Percentiles rank a stretch among this genome's conserved stretches.
Evolutionary conservation across 2,113 vertebrate genomes (phyloP).

Genomic region (Cichladusa arquata): DNA sequence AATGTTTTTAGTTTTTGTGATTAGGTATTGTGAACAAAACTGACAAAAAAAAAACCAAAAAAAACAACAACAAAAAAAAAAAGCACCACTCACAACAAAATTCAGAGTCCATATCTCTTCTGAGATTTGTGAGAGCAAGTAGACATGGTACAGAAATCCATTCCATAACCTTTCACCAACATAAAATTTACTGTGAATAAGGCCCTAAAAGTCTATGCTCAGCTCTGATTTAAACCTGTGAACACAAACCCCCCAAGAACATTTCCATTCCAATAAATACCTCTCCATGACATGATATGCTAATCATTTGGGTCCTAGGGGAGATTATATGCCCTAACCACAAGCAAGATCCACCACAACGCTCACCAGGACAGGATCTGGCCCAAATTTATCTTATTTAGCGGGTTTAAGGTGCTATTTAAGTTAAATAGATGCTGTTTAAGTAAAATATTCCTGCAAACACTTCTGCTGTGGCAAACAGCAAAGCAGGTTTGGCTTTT

Average conservation of each 20-base stretch:
- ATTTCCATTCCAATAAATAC: conserved; percentile 60
- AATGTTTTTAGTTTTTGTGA: not conserved
- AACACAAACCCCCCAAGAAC: conserved; percentile 40
- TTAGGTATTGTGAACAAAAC: not conserved
- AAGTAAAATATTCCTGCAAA: not conserved
- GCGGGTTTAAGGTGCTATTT: not conserved
- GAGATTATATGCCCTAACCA: not conserved
- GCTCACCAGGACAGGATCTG: not conserved
- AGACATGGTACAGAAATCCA: conserved; percentile 28
- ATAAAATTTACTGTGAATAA: conserved; percentile 65
- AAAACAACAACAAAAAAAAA: too few relatives aligned
- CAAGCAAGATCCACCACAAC: not conserved
- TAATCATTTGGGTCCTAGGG: conserved; percentile 5
- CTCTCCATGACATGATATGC: conserved; percentile 40
- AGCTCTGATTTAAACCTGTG: conserved; percentile 65
- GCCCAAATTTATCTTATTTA: not conserved
- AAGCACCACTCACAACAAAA: not conserved
- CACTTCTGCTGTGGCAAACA: not conserved
- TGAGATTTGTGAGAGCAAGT: conserved; percentile 37
- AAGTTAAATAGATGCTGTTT: not conserved
- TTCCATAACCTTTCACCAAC: conserved; percentile 61
- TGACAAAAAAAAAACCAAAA: not conserved
- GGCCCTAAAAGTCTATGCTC: conserved; percentile 23
- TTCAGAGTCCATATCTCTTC: not conserved
- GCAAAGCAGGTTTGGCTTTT: not conserved